Evolutionary conservation across 1,140 invertebrate species (phyloP).

Genomic region (Tetranychus urticae): DNA sequence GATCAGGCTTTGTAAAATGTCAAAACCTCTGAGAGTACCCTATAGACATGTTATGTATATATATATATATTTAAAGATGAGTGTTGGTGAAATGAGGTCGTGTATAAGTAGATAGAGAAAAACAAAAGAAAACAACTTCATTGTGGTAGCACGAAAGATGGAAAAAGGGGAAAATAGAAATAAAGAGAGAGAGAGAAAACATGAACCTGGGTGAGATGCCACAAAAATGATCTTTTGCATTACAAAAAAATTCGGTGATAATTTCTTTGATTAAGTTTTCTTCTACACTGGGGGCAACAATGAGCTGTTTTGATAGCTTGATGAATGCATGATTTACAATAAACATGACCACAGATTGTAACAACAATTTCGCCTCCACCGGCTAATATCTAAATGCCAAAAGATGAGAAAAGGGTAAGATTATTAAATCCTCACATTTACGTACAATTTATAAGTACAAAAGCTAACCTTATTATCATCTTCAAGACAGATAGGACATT

Average conservation of each 20-base stretch:
- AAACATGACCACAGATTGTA: conserved; percentile 1
- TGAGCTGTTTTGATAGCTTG: neutral
- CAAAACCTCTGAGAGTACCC: too few relatives aligned
- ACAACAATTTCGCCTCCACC: neutral
- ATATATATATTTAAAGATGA: too few relatives aligned
- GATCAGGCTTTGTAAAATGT: too few relatives aligned
- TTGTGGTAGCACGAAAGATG: too few relatives aligned
- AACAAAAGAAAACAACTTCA: too few relatives aligned
- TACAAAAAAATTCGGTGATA: neutral
- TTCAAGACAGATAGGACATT: neutral
- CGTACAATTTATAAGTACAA: neutral
- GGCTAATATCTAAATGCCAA: neutral
- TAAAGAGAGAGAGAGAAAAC: too few relatives aligned
- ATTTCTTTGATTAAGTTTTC: neutral
- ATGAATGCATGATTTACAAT: neutral
- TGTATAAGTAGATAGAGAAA: too few relatives aligned
- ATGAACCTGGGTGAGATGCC: too few relatives aligned
- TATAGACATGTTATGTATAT: too few relatives aligned
- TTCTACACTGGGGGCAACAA: neutral
- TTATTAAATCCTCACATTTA: neutral
- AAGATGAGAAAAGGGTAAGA: neutral
- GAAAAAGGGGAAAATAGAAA: too few relatives aligned
- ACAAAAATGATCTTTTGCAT: neutral
- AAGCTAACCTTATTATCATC: neutral
- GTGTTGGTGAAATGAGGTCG: too few relatives aligned